Conservation (phyloP, 2,797 vertebrate genomes). For the Poliocrania exsul region DNA sequence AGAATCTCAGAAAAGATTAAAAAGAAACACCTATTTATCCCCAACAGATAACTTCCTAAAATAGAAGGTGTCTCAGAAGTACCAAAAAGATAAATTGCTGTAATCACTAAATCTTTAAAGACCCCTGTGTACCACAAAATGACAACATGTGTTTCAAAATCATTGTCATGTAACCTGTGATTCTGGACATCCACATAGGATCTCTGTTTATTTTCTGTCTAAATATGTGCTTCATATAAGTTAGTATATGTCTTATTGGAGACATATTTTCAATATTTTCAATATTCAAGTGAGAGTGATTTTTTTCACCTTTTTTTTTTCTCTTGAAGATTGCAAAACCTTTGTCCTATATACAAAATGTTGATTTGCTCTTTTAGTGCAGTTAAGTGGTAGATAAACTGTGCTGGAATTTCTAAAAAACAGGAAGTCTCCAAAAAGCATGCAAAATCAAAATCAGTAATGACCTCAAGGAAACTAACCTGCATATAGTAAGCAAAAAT, state of each 20-base stretch:
- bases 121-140: background rate
- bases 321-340: background rate
- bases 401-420: background rate
- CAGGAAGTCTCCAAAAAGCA: background rate
- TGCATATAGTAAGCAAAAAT: slow-evolving; percentile 12
- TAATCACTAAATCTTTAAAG: background rate
- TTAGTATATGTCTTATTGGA: background rate
- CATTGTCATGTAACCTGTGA: background rate
- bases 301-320: background rate
- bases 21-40: background rate
- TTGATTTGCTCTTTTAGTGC: background rate
- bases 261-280: background rate
- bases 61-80: background rate
- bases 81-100: background rate
- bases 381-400: background rate
- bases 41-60: background rate
- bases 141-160: background rate
- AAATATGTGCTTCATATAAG: background rate
- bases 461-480: slow-evolving; percentile 2
- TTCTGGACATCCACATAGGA: background rate
- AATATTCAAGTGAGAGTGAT: background rate
- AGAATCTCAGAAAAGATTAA: background rate
- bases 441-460: slow-evolving; percentile 42
- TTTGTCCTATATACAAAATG: background rate
- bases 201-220: background rate